Percentiles rank a stretch among this genome's conserved stretches.
phyloP scores from a whole-genome alignment of 2,113 vertebrate species.

The Porphyrio hochstetteri region DNA sequence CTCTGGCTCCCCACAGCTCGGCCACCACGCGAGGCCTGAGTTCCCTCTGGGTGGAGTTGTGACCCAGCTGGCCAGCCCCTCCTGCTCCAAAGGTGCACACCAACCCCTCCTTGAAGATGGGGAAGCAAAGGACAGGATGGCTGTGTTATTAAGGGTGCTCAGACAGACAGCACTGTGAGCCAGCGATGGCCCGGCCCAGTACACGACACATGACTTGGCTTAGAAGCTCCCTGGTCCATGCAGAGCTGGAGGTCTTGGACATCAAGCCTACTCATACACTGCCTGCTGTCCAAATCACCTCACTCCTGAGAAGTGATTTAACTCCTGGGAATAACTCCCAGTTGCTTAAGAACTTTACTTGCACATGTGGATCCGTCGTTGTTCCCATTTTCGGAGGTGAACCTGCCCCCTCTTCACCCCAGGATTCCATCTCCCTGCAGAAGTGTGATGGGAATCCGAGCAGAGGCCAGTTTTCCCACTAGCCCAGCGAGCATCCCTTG shows the following conservation, averaged over 20 bases:
- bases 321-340: background rate
- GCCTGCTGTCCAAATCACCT: background rate
- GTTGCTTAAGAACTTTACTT: background rate
- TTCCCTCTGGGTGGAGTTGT: conserved; percentile 68
- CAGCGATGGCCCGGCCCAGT: background rate
- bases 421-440: background rate
- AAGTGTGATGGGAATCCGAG: background rate
- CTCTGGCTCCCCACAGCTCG: conserved; percentile 61
- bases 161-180: background rate
- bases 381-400: background rate
- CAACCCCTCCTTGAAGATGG: conserved; percentile 70
- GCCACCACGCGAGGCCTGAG: conserved; percentile 69
- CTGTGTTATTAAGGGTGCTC: background rate
- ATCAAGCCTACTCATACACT: background rate
- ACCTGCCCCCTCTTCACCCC: background rate
- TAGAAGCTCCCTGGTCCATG: background rate
- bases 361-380: background rate
- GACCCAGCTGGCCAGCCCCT: conserved; percentile 79
- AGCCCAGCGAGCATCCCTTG: background rate
- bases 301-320: background rate
- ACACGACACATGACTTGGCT: background rate
- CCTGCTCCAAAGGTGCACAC: conserved; percentile 80
- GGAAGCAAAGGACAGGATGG: background rate
- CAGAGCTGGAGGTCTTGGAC: background rate
- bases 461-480: background rate